These are phyloP conservation scores for Amia ocellicauda DNA, from an alignment of 2,113 vertebrate genomes.

Conservation along the genomic window DNA sequence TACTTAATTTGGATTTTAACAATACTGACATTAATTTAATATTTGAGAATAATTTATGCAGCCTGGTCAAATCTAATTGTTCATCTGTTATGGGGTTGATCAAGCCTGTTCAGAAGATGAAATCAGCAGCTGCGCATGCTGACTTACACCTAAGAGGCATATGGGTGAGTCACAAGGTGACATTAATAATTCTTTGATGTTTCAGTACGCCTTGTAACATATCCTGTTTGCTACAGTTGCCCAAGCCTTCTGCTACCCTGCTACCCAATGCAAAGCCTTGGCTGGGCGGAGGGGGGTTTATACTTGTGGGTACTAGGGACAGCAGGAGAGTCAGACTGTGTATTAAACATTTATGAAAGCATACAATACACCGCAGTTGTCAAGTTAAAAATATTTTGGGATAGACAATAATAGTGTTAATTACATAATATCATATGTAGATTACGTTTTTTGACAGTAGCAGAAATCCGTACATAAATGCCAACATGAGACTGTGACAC, in stretches of 20 bases:
- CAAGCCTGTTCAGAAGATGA: slow-evolving; percentile 26
- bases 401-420: slow-evolving; percentile 9
- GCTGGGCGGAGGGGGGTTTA: not conserved
- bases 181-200: slow-evolving; percentile 39
- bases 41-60: not conserved
- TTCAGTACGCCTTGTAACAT: slow-evolving; percentile 25
- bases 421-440: slow-evolving; percentile 4
- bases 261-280: not conserved
- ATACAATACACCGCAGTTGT: slow-evolving; percentile 19
- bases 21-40: too few relatives aligned
- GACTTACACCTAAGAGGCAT: slow-evolving; percentile 40
- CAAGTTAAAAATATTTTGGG: slow-evolving; percentile 5
- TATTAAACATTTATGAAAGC: slow-evolving; percentile 55
- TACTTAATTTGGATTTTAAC: too few relatives aligned
- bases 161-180: slow-evolving; percentile 41
- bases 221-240: slow-evolving; percentile 36
- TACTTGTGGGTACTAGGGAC: slow-evolving; percentile 20
- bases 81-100: not conserved
- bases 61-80: not conserved
- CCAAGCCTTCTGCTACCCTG: slow-evolving; percentile 44
- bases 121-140: slow-evolving; percentile 43
- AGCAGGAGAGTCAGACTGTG: slow-evolving; percentile 42
- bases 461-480: not conserved
- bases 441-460: not conserved
- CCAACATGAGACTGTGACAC: not conserved